These are phyloP conservation scores for Argyra leucocephala DNA, from an alignment of 2,888 invertebrate genomes.

Conservation along the genomic window DNA sequence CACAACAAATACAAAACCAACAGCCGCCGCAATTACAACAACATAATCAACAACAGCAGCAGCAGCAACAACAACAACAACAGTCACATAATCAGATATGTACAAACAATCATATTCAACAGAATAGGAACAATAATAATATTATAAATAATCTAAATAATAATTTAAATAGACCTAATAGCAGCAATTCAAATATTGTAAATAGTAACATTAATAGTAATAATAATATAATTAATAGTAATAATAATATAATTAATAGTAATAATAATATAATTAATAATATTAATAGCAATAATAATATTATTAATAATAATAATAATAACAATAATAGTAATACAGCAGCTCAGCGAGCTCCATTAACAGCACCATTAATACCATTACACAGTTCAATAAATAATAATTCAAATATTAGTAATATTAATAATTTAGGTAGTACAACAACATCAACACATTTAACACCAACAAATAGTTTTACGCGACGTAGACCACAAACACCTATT, in stretches of 20 bases:
- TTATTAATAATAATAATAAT: constrained; percentile 9
- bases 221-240: constrained; percentile 17
- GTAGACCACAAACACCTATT: constrained; percentile 34
- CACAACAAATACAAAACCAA: constrained; percentile 15
- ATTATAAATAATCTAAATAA: constrained; percentile 20
- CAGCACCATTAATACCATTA: constrained; percentile 28
- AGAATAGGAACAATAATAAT: constrained; percentile 25
- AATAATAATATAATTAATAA: constrained; percentile 22
- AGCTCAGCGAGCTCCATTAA: constrained; percentile 22
- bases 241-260: constrained; percentile 26
- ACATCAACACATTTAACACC: constrained; percentile 35
- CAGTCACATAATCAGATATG: constrained; percentile 27
- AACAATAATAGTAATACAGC: constrained; percentile 18
- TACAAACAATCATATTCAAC: constrained; percentile 29
- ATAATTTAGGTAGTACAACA: constrained; percentile 34
- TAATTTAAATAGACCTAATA: too few relatives aligned
- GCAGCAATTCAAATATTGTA: too few relatives aligned
- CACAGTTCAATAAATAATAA: constrained; percentile 21
- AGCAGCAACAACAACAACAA: constrained; percentile 20
- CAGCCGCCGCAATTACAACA: constrained; percentile 12
- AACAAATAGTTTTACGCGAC: constrained; percentile 39
- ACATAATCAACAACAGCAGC: constrained; percentile 18
- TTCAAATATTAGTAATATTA: constrained; percentile 33
- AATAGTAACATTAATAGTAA: constrained; percentile 23
- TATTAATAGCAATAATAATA: background rate